phyloP scores from a whole-genome alignment of 2,888 invertebrate genomes.

The Mesochorus sp. region DNA sequence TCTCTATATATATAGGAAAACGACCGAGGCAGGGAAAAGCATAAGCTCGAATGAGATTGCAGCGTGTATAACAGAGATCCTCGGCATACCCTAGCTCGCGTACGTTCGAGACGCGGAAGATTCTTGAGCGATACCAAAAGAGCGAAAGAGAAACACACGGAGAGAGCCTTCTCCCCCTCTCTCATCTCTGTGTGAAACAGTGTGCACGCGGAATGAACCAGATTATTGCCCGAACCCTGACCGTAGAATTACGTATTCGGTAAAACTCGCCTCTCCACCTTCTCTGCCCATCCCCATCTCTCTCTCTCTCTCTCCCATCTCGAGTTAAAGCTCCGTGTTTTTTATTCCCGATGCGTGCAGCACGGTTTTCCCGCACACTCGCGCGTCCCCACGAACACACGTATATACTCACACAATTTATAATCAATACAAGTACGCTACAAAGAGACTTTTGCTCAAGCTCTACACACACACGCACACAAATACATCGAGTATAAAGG shows the following conservation, averaged over 20 bases:
- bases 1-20: conserved; percentile 48
- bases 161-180: no score
- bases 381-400: not conserved
- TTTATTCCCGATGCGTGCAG: conserved; percentile 70
- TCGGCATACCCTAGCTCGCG: conserved; percentile 36
- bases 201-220: conserved; percentile 73
- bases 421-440: no score
- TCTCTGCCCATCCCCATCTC: not conserved
- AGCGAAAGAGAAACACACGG: conserved; percentile 26
- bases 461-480: conserved; percentile 8
- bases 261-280: conserved; percentile 69
- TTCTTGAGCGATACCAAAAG: conserved; percentile 61
- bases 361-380: conserved; percentile 47
- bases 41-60: conserved; percentile 59
- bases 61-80: conserved; percentile 56
- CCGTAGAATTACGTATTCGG: conserved; percentile 78
- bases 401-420: no score
- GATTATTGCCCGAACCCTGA: conserved; percentile 79
- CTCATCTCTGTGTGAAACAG: no score
- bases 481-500: conserved; percentile 6
- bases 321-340: conserved; percentile 56
- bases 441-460: conserved; percentile 19
- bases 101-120: conserved; percentile 55
- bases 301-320: conserved; percentile 12
- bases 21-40: conserved; percentile 35